Evolutionary conservation across 2,888 invertebrate genomes (phyloP).

Genomic region (Drosophila kuntzei): DNA sequence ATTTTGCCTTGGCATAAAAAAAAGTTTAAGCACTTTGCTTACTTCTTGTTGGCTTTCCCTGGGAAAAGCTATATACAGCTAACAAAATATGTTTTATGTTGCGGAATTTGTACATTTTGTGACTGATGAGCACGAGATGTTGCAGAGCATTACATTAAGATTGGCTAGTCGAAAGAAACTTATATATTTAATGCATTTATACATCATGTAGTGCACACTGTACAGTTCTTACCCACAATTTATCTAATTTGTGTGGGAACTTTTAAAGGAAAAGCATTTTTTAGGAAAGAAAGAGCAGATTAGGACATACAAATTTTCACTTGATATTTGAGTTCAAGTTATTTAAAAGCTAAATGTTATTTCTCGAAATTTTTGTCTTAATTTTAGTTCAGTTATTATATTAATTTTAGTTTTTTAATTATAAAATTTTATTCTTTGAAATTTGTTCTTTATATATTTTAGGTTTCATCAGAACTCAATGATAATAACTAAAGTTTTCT

Average conservation of each 20-base stretch:
- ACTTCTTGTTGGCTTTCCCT: slow-evolving; percentile 34
- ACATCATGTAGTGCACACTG: background rate
- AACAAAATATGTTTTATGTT: slow-evolving; percentile 78
- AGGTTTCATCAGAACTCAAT: too few relatives aligned
- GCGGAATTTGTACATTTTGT: slow-evolving; percentile 73
- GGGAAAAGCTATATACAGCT: slow-evolving; percentile 18
- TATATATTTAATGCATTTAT: slow-evolving; percentile 3
- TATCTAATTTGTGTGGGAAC: background rate
- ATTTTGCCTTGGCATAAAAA: slow-evolving; percentile 55
- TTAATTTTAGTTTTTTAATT: too few relatives aligned
- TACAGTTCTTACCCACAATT: slow-evolving; percentile 4
- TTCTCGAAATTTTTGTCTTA: too few relatives aligned
- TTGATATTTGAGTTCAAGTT: too few relatives aligned
- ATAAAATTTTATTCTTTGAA: too few relatives aligned
- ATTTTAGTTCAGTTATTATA: too few relatives aligned
- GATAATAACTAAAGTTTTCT: too few relatives aligned
- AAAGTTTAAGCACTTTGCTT: slow-evolving; percentile 73
- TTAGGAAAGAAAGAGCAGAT: background rate
- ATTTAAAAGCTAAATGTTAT: too few relatives aligned
- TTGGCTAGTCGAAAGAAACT: slow-evolving; percentile 5
- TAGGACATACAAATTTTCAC: background rate
- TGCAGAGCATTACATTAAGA: slow-evolving; percentile 32
- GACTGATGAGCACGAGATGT: slow-evolving; percentile 64
- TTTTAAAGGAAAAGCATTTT: background rate
- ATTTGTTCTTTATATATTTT: too few relatives aligned